Evolutionary conservation across 2,888 invertebrate genomes (phyloP).

Genomic region (Celastrina argiolus): DNA sequence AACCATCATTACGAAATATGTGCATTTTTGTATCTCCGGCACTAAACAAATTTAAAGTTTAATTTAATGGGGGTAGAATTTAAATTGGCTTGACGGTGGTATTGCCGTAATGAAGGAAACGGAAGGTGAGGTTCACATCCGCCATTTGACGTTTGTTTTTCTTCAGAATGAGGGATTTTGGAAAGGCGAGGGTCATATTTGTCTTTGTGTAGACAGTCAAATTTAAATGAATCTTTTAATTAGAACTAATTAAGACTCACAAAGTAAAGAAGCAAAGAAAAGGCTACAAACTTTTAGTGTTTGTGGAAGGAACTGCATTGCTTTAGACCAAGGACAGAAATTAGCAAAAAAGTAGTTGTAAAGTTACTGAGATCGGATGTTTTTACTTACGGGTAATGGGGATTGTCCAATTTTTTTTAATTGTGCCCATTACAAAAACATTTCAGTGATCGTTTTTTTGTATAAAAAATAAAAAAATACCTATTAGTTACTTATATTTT

Average conservation of each 20-base stretch:
- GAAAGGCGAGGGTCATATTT: slow-evolving; percentile 36
- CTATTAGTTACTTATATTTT: too few species aligned
- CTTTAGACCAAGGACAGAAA: too few species aligned
- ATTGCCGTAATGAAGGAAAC: slow-evolving; percentile 40
- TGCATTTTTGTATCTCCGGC: not conserved
- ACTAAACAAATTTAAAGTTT: slow-evolving; percentile 11
- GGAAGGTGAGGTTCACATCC: slow-evolving; percentile 54
- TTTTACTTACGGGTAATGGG: too few species aligned
- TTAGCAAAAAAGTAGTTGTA: too few species aligned
- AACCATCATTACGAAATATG: slow-evolving; percentile 30
- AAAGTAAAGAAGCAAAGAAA: not conserved
- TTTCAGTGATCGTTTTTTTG: too few species aligned
- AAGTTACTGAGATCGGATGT: too few species aligned
- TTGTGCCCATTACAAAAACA: too few species aligned
- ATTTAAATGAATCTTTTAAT: not conserved
- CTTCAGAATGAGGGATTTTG: slow-evolving; percentile 41
- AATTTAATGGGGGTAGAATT: not conserved
- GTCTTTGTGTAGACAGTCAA: not conserved
- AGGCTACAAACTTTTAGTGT: not conserved
- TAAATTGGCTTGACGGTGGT: not conserved
- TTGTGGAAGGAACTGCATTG: too few species aligned
- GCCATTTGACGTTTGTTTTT: slow-evolving; percentile 44
- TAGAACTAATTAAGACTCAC: not conserved
- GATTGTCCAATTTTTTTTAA: too few species aligned
- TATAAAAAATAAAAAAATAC: too few species aligned